Evolutionary conservation across 1,140 invertebrate species (phyloP).

Genomic region (Bombyx mori): DNA sequence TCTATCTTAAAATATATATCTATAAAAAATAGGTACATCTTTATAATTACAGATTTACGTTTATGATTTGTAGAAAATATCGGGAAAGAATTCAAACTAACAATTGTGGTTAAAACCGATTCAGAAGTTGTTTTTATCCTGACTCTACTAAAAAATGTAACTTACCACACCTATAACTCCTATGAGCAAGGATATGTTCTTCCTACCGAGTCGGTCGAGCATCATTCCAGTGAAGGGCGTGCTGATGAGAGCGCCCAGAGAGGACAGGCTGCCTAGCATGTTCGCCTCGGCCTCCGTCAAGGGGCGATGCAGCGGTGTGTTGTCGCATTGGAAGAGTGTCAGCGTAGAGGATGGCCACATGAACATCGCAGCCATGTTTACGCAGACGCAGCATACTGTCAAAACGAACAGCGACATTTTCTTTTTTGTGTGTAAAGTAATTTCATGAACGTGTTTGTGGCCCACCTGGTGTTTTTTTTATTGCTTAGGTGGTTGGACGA

Average conservation of each 20-base stretch:
- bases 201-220: slow-evolving; percentile 40
- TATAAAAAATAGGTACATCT: too few species aligned
- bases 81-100: too few species aligned
- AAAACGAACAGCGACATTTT: neutral
- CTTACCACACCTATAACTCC: slow-evolving; percentile 31
- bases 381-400: slow-evolving; percentile 36
- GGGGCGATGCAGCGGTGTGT: slow-evolving; percentile 37
- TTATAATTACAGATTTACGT: too few species aligned
- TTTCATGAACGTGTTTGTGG: too few species aligned
- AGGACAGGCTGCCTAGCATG: slow-evolving; percentile 35
- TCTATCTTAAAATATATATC: too few species aligned
- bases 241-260: slow-evolving; percentile 31
- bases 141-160: slow-evolving; percentile 1
- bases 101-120: neutral
- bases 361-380: slow-evolving; percentile 33
- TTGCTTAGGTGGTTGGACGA: too few species aligned
- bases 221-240: slow-evolving; percentile 30
- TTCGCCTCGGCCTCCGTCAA: slow-evolving; percentile 40
- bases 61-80: too few species aligned
- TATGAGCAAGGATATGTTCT: slow-evolving; percentile 26
- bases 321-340: slow-evolving; percentile 32
- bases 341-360: slow-evolving; percentile 46
- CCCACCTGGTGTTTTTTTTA: too few species aligned
- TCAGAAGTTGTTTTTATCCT: neutral
- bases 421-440: neutral